Base-by-base conservation (phyloP, 2,888 invertebrate genomes). In the Conus canariensis region DNA sequence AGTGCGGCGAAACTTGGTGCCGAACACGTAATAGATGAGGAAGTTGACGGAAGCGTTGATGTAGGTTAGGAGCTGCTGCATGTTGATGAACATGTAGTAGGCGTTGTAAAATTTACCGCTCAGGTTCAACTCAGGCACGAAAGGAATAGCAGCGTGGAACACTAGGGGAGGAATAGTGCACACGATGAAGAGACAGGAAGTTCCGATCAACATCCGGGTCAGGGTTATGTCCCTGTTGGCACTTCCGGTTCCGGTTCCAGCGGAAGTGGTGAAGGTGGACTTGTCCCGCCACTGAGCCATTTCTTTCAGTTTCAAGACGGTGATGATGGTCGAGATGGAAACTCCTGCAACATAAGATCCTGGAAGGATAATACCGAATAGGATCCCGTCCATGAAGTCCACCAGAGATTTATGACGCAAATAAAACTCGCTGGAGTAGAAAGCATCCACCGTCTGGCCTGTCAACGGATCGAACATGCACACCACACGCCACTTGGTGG, bases 141-240 rank as follows among this genome's bases (percentile, higher is more conserved):
- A 87, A 1, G 87, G 87, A 25, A 87, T 22, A 58, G 87, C 77
- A 0, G 87, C 19, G 25, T 87, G 77, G 14, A 87, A 87, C n/a
- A 87, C 9, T 8, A 87, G 64, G 14, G 58, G 74, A 56, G 87
- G 87, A 0, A 58, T 87, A n/a, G 77, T 74, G 74, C 74, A 87
- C 45, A 10, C 59, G 22, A 87, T 25, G n/a, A 87, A 87, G 6
- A 87, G 58, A 58, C 70, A 74, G 77, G 87, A 87, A 58, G 59
- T 87, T 16, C 87, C 87, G 25, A 87, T 77, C 58, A 87, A 67
- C 87, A 87, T 87, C 74, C 87, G 87, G 58, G 87, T 87, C 70
- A 87, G 45, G 74, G 77, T 77, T 77, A 87, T 58, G 56, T 87
- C 87, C 14, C 59, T 70, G 59, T n/a, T 25, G 22, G 19, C 58